Base-by-base conservation (phyloP, 2,113 vertebrate species). In the Charadrius vociferus region DNA sequence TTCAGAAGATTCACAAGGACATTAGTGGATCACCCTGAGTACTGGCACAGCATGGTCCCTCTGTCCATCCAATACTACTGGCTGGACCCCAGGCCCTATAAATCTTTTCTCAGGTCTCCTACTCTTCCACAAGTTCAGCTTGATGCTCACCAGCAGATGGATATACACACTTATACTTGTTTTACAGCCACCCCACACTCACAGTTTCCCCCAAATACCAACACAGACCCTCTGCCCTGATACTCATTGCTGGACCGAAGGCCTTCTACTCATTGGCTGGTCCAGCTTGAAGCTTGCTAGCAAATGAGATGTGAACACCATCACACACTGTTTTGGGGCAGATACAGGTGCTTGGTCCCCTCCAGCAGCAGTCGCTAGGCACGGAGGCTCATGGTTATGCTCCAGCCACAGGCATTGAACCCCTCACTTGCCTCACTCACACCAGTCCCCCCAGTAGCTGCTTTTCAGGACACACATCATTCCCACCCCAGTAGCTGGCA, bases 201-300 rank as follows among this genome's bases (percentile, higher is more conserved):
- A 49, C 2, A 3, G 10, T 36, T 61, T 4, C 3, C 14, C 17
- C 14, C 0, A 0, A 39, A 65, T 22, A 83, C 34, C 41, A 62
- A 47, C 39, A 62, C 7, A 67, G 34, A 58, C 14, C 1, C 9
- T 52, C 34, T 49, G 19, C 37, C 62, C 15, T 45, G 14, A 56
- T 41, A 66, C 6, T 85, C 53, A 13, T 7, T 73, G 19, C 29
- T 66, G 34, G 26, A 66, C 12, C 32, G 30, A 81, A 32, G 21
- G 9, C 13, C 12, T 30, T 72, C 55, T 59, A 50, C n/a, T 5
- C 22, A 41, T 34, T 41, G 14, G 3, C 7, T 78, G 36, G 63
- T 52, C 19, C 49, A 0, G 14, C 10, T 36, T 49, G 47, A 72
- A 55, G 10, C 14, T 72, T 86, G 12, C 9, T 72, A 24, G 17